phyloP scores from a whole-genome alignment of 2,797 vertebrate genomes.

The Esox masquinongy region DNA sequence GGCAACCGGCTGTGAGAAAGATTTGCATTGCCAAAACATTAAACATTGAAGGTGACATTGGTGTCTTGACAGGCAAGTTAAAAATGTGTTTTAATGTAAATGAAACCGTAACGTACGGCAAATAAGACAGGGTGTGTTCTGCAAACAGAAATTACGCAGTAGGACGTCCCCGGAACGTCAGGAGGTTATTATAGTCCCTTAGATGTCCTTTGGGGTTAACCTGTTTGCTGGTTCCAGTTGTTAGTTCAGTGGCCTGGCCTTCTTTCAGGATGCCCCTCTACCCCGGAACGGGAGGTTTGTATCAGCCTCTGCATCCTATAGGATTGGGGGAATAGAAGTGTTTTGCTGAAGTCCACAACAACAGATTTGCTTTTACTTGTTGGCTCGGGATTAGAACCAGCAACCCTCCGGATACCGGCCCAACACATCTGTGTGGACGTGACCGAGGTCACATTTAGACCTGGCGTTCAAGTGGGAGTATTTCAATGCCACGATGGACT shows the following conservation, averaged over 20 bases:
- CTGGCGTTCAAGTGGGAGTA: not conserved
- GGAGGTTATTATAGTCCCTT: no score
- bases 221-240: not conserved
- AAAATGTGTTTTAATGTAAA: not conserved
- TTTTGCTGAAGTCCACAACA: not conserved
- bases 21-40: not conserved
- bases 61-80: not conserved
- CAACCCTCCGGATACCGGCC: no score
- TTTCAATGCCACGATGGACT: not conserved
- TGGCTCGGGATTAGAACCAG: no score
- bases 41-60: not conserved
- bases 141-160: no score
- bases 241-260: constrained; percentile 3
- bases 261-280: not conserved
- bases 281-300: not conserved
- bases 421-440: no score
- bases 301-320: not conserved
- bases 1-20: not conserved
- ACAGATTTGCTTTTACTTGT: no score
- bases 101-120: not conserved
- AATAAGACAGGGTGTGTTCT: not conserved
- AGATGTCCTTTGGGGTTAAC: no score
- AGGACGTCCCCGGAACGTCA: no score
- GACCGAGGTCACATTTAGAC: not conserved
- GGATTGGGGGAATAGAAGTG: not conserved